phyloP scores from a whole-genome alignment of 1,140 invertebrate species.

The Cotesia vestalis region DNA sequence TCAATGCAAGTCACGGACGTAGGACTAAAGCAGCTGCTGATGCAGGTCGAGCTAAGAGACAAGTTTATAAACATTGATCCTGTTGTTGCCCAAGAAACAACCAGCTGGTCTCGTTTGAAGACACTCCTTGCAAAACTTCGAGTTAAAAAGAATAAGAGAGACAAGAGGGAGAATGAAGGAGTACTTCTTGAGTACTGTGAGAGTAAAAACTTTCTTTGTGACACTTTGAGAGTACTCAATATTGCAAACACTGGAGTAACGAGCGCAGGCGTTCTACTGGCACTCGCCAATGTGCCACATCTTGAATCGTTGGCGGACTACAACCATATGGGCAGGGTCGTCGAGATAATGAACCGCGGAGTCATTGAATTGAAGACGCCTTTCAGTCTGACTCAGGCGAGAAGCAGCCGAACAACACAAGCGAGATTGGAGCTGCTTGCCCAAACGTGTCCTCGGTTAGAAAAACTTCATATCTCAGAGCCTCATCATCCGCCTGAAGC shows the following conservation, averaged over 20 bases:
- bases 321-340: constrained; percentile 60
- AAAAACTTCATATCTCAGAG: constrained; percentile 61
- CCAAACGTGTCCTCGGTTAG: constrained; percentile 59
- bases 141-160: constrained; percentile 43
- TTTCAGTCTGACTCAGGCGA: constrained; percentile 58
- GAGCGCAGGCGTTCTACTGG: constrained; percentile 60
- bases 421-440: constrained; percentile 58
- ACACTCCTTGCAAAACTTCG: constrained; percentile 51
- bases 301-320: constrained; percentile 65
- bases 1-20: constrained; percentile 65
- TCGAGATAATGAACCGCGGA: constrained; percentile 60
- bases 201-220: constrained; percentile 59
- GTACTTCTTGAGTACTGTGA: constrained; percentile 63
- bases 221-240: constrained; percentile 60
- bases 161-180: constrained; percentile 50
- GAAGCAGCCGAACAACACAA: constrained; percentile 56
- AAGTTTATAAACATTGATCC: constrained; percentile 40
- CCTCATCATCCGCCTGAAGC: constrained; percentile 62
- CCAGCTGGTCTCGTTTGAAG: constrained; percentile 58
- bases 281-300: constrained; percentile 58
- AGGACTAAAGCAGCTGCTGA: constrained; percentile 62
- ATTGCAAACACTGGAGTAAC: constrained; percentile 64
- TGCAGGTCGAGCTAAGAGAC: constrained; percentile 62
- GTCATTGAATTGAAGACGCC: constrained; percentile 51
- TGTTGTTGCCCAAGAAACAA: constrained; percentile 36